These are phyloP conservation scores for Chrysochloris asiatica DNA, from an alignment of 2,113 vertebrate species.

Conservation along the genomic window DNA sequence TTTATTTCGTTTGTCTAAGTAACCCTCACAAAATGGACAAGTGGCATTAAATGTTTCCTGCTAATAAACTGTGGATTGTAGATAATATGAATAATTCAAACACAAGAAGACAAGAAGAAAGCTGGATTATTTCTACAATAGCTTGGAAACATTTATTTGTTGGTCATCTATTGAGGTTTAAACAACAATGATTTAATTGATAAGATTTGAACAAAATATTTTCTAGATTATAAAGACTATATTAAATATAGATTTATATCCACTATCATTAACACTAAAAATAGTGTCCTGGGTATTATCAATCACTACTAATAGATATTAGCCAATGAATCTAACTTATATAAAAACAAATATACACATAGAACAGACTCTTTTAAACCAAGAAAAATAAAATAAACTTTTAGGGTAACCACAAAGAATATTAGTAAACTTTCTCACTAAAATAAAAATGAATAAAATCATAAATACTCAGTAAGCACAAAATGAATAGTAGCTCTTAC, in stretches of 20 bases:
- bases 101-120: background rate
- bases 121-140: background rate
- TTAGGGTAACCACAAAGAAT: too few species aligned
- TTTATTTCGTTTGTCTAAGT: conserved; percentile 2
- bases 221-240: background rate
- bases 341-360: background rate
- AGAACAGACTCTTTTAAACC: too few species aligned
- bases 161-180: background rate
- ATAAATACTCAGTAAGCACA: too few species aligned
- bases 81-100: background rate
- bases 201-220: background rate
- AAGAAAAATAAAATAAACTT: too few species aligned
- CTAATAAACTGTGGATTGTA: background rate
- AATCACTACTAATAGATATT: background rate
- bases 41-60: background rate
- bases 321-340: background rate
- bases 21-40: background rate
- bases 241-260: background rate
- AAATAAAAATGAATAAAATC: too few species aligned
- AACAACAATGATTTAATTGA: conserved; percentile 14
- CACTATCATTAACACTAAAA: background rate
- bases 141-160: conserved; percentile 24
- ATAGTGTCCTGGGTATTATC: background rate
- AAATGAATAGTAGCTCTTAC: too few species aligned
- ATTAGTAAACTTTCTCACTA: too few species aligned